Base-by-base conservation (phyloP, 2,888 invertebrate genomes). In the Diarsia rubi region DNA sequence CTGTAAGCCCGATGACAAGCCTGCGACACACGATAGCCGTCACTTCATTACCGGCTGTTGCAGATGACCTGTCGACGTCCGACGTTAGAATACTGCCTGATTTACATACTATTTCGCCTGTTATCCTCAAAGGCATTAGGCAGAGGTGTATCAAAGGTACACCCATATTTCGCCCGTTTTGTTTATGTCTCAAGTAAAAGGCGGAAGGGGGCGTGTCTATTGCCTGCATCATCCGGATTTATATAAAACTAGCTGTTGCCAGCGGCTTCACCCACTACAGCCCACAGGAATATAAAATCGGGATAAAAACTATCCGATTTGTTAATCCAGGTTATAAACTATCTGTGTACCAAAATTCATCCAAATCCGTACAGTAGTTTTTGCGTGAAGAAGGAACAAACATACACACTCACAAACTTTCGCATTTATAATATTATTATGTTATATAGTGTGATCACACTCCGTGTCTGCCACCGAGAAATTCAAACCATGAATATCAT, bases 31-130 rank as follows among this genome's bases (percentile, higher is more conserved):
- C 76, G 79, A 89, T 82, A 78, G 75, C 77, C 70, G 78, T 82
- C 86, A 90, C 84, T 90, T 90, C 85, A 89, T 90, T 90, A 88
- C 85, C 79, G 64, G 64, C 47, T 60, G 45, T 42, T 84, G 71
- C 78, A 69, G 75, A 82, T 88, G 89, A 88, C 89, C 83, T 83
- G 85, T 57, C 80, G 52, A 52, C 57, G 21, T 37, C 64, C 60
- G 45, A 66, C 54, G 60, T 11, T 42, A 69, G 73, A 73, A 71
- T 79, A 37, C 60, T 27, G 31, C 14, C 74, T 62, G 67, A 79
- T 83, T 81, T n/a, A 12, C n/a, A n/a, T 42, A 62, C n/a, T n/a
- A 60, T 14, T 6, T n/a, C n/a, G 16, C 0, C 42, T 24, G 8
- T 42, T 3, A 62, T n/a, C 16, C 14, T 0, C 2, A 16, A 60